These are phyloP conservation scores for Callimorpha dominula DNA, from an alignment of 2,888 invertebrate genomes.

Conservation along the genomic window DNA sequence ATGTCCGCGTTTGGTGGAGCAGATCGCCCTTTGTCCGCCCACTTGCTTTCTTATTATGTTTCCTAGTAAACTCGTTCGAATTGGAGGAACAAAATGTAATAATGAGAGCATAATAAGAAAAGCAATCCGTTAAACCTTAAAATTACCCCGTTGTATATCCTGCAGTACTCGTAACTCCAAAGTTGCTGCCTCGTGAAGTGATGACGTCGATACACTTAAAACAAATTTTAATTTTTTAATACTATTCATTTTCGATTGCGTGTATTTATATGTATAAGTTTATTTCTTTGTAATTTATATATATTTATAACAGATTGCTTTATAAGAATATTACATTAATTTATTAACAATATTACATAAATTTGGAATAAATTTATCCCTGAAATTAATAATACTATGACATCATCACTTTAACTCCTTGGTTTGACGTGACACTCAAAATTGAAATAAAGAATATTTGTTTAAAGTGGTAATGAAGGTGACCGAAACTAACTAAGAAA, in stretches of 20 bases:
- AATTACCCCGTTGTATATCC: conserved; percentile 79
- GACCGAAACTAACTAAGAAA: conserved; percentile 13
- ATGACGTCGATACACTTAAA: conserved; percentile 61
- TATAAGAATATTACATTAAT: not conserved
- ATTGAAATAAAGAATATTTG: conserved; percentile 15
- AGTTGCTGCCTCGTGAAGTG: conserved; percentile 71
- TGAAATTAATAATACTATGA: conserved; percentile 21
- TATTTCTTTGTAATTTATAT: not conserved
- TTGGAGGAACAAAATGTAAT: conserved; percentile 47
- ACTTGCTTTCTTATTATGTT: conserved; percentile 85
- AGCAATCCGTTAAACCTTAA: conserved; percentile 76
- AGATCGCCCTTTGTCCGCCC: conserved; percentile 69
- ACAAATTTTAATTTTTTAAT: not conserved
- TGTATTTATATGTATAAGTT: not conserved
- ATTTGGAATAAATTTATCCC: not conserved
- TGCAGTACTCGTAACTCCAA: conserved; percentile 86
- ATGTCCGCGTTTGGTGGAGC: conserved; percentile 63
- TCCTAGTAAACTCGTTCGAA: conserved; percentile 52
- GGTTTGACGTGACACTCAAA: conserved; percentile 28
- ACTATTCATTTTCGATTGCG: not conserved
- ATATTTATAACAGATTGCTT: conserved; percentile 1
- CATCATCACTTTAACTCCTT: conserved; percentile 48
- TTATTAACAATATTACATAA: not conserved
- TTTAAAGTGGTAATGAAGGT: conserved; percentile 31
- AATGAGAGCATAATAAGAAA: conserved; percentile 80